Evolutionary conservation across 2,797 vertebrate genomes (phyloP).

Genomic region (Synaphobranchus kaupii): DNA sequence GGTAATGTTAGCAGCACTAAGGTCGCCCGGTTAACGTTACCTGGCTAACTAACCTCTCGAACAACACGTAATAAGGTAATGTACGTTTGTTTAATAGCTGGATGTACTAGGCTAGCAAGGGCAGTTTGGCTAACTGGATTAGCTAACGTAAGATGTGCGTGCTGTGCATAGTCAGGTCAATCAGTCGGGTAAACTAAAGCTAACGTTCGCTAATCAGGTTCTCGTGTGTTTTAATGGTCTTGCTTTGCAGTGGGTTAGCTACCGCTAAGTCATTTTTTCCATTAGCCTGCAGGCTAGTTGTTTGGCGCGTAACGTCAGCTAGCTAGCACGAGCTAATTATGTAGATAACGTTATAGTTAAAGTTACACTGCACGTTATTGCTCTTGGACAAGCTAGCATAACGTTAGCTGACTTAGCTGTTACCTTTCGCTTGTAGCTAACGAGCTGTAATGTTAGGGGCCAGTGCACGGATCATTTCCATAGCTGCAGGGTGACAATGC

Average conservation of each 20-base stretch:
- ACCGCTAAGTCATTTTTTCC: background rate
- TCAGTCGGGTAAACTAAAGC: background rate
- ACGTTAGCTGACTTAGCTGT: background rate
- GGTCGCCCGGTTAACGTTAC: slow-evolving; percentile 2
- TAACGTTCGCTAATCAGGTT: background rate
- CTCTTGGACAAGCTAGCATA: background rate
- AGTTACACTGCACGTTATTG: background rate
- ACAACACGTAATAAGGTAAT: background rate
- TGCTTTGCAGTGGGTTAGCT: background rate
- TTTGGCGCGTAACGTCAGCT: background rate
- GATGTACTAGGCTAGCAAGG: background rate
- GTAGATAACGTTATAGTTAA: no score
- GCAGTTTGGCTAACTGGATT: background rate
- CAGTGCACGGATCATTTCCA: background rate
- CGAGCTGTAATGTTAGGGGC: background rate
- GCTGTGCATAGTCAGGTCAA: background rate
- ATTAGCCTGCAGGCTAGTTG: background rate
- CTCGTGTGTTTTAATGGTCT: background rate
- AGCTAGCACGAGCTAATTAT: background rate
- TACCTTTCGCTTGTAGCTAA: background rate
- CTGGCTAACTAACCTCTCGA: background rate
- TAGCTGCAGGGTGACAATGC: background rate
- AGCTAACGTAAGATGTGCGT: background rate
- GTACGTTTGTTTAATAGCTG: background rate
- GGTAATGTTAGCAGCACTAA: no score